These are phyloP conservation scores for Andrena dorsata DNA, from an alignment of 2,888 invertebrate species.

Conservation along the genomic window DNA sequence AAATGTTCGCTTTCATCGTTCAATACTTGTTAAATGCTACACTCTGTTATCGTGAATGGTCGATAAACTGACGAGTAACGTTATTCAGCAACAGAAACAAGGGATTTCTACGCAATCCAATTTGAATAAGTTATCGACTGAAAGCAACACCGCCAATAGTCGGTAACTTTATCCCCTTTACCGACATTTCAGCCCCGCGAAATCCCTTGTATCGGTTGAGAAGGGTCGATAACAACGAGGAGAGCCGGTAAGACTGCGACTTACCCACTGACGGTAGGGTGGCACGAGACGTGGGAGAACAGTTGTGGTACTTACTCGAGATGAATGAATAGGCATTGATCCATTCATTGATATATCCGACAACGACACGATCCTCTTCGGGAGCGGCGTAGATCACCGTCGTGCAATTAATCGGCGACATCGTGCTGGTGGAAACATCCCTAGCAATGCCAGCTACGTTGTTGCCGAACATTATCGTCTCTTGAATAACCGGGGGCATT, in stretches of 20 bases:
- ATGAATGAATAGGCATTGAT: slow-evolving; percentile 89
- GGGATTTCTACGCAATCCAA: not conserved
- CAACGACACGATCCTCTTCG: slow-evolving; percentile 85
- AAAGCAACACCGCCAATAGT: not conserved
- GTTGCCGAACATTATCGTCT: slow-evolving; percentile 76
- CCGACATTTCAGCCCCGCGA: not conserved
- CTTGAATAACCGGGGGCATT: slow-evolving; percentile 74
- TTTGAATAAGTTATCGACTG: not conserved
- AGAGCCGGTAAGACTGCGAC: not conserved
- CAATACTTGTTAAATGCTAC: not conserved
- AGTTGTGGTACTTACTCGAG: slow-evolving; percentile 87
- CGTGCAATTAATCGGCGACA: slow-evolving; percentile 85
- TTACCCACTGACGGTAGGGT: slow-evolving; percentile 32
- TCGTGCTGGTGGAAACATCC: slow-evolving; percentile 66
- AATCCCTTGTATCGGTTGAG: not conserved
- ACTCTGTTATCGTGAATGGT: not conserved
- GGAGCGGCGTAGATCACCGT: slow-evolving; percentile 85
- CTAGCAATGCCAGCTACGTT: slow-evolving; percentile 72
- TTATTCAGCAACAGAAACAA: not conserved
- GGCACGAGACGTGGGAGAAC: not conserved
- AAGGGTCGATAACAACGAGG: not conserved
- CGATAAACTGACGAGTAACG: not conserved
- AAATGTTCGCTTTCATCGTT: not conserved
- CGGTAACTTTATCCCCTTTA: slow-evolving; percentile 9
- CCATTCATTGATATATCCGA: slow-evolving; percentile 90